These are phyloP conservation scores for Ctenodactylus gundi DNA, from an alignment of 2,113 vertebrate genomes.

Conservation along the genomic window DNA sequence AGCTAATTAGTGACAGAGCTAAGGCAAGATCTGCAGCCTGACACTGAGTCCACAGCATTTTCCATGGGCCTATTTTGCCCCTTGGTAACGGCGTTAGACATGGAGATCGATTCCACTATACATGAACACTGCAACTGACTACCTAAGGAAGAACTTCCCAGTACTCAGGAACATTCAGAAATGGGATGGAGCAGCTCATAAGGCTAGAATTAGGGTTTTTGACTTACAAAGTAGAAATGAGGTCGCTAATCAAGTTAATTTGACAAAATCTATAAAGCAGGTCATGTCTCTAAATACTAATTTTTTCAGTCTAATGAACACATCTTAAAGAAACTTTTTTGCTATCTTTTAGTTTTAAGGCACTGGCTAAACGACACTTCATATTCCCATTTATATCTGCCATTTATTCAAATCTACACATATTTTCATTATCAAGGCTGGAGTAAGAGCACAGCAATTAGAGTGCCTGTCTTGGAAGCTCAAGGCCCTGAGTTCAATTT, in stretches of 20 bases:
- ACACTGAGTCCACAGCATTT: background rate
- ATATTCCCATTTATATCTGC: background rate
- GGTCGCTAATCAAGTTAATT: background rate
- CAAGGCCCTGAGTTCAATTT: too few relatives aligned
- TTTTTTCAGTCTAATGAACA: background rate
- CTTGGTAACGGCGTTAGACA: background rate
- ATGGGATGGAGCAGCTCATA: background rate
- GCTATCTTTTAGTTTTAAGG: background rate
- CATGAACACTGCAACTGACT: background rate
- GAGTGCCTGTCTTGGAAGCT: too few relatives aligned
- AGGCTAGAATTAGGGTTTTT: background rate
- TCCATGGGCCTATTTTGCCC: background rate
- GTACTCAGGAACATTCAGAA: background rate
- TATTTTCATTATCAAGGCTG: background rate
- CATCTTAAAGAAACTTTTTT: background rate
- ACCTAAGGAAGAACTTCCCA: background rate
- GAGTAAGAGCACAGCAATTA: too few relatives aligned
- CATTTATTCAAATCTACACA: background rate
- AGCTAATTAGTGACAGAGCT: background rate
- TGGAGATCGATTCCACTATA: background rate
- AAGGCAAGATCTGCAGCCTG: background rate
- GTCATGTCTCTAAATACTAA: background rate
- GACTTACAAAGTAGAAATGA: slow-evolving; percentile 12
- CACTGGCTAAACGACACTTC: background rate
- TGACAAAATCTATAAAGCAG: background rate